A percentile compares a stretch with the other conserved stretches of the same genome.
Evolutionary conservation across 2,888 invertebrate species (phyloP).

Genomic region (Trachelus stipa): DNA sequence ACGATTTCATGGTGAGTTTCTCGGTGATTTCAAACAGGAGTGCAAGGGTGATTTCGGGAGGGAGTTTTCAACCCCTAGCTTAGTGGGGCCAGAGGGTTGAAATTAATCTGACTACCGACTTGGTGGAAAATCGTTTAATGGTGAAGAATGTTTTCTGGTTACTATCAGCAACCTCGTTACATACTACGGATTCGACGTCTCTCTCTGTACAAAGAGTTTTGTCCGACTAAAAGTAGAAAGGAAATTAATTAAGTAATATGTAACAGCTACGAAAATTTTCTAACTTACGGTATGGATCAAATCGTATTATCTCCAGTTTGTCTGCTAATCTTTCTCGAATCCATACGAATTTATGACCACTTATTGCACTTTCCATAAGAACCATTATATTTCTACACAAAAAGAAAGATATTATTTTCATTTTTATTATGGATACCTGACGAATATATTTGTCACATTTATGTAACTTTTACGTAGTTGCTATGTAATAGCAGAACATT

Average conservation of each 20-base stretch:
- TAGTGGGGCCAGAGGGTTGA: slow-evolving; percentile 1
- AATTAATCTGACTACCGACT: slow-evolving; percentile 24
- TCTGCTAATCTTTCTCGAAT: slow-evolving; percentile 81
- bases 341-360: slow-evolving; percentile 77
- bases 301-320: slow-evolving; percentile 80
- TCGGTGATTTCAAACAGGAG: slow-evolving; percentile 4
- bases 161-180: slow-evolving; percentile 35
- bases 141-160: background rate
- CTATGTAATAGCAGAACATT: too few species aligned
- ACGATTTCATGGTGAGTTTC: slow-evolving; percentile 10
- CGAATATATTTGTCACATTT: background rate
- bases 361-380: slow-evolving; percentile 81
- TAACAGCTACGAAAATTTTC: slow-evolving; percentile 9
- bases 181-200: slow-evolving; percentile 81
- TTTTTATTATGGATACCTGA: background rate
- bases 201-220: slow-evolving; percentile 76
- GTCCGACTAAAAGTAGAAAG: slow-evolving; percentile 74
- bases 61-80: background rate
- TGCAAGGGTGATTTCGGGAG: slow-evolving; percentile 2
- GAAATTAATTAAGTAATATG: background rate
- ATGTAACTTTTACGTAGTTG: background rate
- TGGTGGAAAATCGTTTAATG: slow-evolving; percentile 26
- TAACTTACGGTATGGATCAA: slow-evolving; percentile 84
- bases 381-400: slow-evolving; percentile 80
- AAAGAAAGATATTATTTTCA: slow-evolving; percentile 2